Percentiles rank a stretch among this genome's conserved stretches.
These are phyloP conservation scores for Eulemur rufifrons DNA, from an alignment of 2,113 vertebrate genomes.

Conservation along the genomic window DNA sequence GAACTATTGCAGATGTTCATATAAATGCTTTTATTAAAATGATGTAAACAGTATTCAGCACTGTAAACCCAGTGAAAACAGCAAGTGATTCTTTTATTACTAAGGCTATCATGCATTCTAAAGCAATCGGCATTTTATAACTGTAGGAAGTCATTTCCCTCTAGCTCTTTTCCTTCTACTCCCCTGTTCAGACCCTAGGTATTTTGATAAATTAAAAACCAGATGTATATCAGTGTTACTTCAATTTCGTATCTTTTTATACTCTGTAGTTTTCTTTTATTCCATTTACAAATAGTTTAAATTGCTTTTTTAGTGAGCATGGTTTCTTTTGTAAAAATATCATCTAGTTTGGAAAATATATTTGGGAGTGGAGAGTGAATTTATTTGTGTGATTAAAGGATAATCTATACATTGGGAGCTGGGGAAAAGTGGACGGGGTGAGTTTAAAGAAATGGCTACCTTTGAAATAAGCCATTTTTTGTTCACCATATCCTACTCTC, in stretches of 20 bases:
- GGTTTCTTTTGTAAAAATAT: slow-evolving; percentile 30
- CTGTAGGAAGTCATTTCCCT: slow-evolving; percentile 27
- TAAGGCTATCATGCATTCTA: not conserved
- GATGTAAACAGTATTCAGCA: not conserved
- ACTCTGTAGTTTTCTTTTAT: not conserved
- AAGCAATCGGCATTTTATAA: not conserved
- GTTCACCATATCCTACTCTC: not conserved
- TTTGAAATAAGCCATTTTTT: slow-evolving; percentile 42
- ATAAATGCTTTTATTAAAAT: slow-evolving; percentile 58
- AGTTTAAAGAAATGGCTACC: slow-evolving; percentile 16
- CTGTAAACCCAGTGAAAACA: slow-evolving; percentile 53
- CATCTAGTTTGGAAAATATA: not conserved
- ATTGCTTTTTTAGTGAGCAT: not conserved
- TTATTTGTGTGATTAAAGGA: slow-evolving; percentile 32
- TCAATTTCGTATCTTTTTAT: not conserved
- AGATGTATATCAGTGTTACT: slow-evolving; percentile 33
- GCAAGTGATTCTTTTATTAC: slow-evolving; percentile 30
- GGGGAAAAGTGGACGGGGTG: not conserved
- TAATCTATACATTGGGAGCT: not conserved
- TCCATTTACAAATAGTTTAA: slow-evolving; percentile 37
- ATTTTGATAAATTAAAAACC: slow-evolving; percentile 43
- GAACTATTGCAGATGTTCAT: slow-evolving; percentile 32
- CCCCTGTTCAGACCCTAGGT: not conserved
- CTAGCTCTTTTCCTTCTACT: not conserved
- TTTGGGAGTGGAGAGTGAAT: not conserved